Conservation (phyloP, 2,888 invertebrate species). For the Xestobium rufovillosum region DNA sequence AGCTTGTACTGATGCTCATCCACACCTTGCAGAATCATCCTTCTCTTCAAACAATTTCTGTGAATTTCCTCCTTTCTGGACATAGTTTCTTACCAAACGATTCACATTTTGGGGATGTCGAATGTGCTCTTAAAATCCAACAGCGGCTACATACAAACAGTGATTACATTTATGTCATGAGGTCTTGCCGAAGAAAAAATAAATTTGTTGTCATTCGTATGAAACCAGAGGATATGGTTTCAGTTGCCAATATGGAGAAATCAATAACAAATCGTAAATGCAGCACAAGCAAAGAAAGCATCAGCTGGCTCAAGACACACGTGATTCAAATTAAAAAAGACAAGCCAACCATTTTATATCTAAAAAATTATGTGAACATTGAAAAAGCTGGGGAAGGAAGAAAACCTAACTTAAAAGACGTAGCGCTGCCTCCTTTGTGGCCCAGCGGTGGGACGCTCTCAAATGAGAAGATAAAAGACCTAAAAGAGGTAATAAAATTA, state of each 20-base stretch:
- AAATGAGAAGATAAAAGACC: too few relatives aligned
- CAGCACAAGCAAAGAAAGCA: constrained; percentile 16
- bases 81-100: constrained; percentile 26
- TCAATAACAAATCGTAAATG: constrained; percentile 18
- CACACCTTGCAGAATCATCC: too few relatives aligned
- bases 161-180: constrained; percentile 23
- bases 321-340: too few relatives aligned
- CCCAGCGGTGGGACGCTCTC: too few relatives aligned
- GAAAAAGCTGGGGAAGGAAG: too few relatives aligned
- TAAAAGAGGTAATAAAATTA: too few relatives aligned
- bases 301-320: constrained; percentile 18
- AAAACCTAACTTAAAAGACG: too few relatives aligned
- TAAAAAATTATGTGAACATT: too few relatives aligned
- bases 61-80: too few relatives aligned
- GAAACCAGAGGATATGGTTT: constrained; percentile 17
- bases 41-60: constrained; percentile 16
- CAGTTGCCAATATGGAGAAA: constrained; percentile 15
- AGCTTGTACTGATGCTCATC: constrained; percentile 21
- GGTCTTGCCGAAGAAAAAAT: constrained; percentile 21
- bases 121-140: constrained; percentile 23
- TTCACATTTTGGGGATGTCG: constrained; percentile 24
- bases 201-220: constrained; percentile 19
- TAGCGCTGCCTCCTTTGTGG: too few relatives aligned
- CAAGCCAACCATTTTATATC: too few relatives aligned
- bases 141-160: constrained; percentile 19